These are phyloP conservation scores for Eclectus roratus DNA, from an alignment of 2,113 vertebrate species.

Conservation along the genomic window DNA sequence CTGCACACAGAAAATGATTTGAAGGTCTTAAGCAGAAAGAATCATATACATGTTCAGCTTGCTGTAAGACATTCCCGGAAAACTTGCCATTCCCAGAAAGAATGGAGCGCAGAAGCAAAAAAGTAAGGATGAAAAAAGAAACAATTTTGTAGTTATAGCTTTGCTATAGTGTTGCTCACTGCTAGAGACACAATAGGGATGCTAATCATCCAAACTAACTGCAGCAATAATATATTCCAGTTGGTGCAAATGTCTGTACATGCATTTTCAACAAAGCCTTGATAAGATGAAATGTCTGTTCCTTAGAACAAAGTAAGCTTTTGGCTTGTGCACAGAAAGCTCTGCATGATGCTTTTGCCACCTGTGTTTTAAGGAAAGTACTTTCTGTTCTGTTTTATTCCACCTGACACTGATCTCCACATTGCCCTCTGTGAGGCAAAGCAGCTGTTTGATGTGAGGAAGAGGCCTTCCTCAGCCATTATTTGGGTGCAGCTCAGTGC, in stretches of 20 bases:
- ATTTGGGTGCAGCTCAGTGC: background rate
- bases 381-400: constrained; percentile 16
- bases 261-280: background rate
- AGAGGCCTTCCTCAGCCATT: background rate
- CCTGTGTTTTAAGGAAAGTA: background rate
- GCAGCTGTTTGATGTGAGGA: background rate
- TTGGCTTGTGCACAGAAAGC: background rate
- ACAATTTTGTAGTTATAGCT: background rate
- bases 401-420: background rate
- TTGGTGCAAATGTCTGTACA: background rate
- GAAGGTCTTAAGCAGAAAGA: background rate
- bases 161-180: background rate
- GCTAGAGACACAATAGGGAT: background rate
- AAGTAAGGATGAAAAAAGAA: background rate
- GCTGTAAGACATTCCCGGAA: background rate
- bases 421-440: background rate
- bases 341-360: background rate
- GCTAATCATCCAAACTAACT: background rate
- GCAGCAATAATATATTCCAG: background rate
- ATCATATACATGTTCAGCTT: background rate
- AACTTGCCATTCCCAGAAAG: background rate
- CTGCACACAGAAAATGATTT: background rate
- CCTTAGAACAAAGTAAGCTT: background rate
- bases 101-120: background rate
- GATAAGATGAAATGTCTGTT: background rate